These are phyloP conservation scores for Atethmia centrago DNA, from an alignment of 2,888 invertebrate genomes.

Conservation along the genomic window DNA sequence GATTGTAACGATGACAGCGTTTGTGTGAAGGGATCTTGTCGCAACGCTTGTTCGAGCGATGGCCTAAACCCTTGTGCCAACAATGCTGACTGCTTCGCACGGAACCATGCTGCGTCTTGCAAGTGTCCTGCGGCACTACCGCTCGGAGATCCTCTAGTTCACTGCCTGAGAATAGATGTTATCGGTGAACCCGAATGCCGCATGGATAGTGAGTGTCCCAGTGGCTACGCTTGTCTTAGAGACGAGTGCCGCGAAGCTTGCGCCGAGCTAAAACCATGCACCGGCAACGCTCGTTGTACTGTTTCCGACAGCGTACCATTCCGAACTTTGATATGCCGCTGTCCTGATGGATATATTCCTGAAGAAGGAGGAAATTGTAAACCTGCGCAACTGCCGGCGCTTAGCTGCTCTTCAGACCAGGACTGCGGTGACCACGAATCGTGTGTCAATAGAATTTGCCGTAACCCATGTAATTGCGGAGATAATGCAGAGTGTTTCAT, in stretches of 20 bases:
- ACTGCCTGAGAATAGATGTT: conserved; percentile 91
- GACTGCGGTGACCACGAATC: conserved; percentile 95
- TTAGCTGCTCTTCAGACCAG: conserved; percentile 94
- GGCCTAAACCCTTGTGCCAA: conserved; percentile 94
- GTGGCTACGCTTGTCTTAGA: conserved; percentile 94
- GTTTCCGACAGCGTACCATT: conserved; percentile 96
- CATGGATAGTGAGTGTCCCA: conserved; percentile 95
- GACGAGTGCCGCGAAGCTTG: conserved; percentile 95
- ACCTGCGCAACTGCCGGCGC: conserved; percentile 92
- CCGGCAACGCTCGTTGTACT: conserved; percentile 93
- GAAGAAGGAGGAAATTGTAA: conserved; percentile 95
- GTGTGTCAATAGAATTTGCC: conserved; percentile 96
- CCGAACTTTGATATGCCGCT: conserved; percentile 96
- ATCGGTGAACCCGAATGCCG: conserved; percentile 92
- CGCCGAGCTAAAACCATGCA: conserved; percentile 93
- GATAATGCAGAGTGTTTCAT: conserved; percentile 95
- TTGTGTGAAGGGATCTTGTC: conserved; percentile 93
- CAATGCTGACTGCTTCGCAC: conserved; percentile 95
- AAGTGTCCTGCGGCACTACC: conserved; percentile 95
- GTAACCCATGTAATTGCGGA: conserved; percentile 97
- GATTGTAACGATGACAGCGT: conserved; percentile 95
- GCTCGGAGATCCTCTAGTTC: conserved; percentile 94
- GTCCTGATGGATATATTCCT: conserved; percentile 96
- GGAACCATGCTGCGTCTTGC: conserved; percentile 95
- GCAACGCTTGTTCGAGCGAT: conserved; percentile 93